Base-by-base conservation (phyloP, 2,888 invertebrate species). In the Cryptosula pallasiana region DNA sequence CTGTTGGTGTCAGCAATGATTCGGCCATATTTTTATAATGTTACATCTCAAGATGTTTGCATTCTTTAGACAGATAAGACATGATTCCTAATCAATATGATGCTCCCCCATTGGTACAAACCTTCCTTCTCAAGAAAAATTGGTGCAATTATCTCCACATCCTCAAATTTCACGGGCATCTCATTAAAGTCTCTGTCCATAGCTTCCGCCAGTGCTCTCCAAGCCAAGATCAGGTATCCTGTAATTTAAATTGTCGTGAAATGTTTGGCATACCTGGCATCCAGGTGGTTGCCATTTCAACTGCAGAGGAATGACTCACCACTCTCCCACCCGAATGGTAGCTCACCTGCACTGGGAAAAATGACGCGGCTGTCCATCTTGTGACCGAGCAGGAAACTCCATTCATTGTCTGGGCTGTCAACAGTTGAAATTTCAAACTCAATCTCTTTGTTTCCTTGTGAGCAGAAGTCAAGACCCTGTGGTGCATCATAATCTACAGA, bases 61-160 rank as follows among this genome's bases (percentile, higher is more conserved):
- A n/a, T n/a, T n/a, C n/a, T n/a, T n/a, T n/a, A n/a, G n/a, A n/a
- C n/a, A n/a, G n/a, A n/a, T n/a, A n/a, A n/a, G n/a, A n/a, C n/a
- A n/a, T n/a, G n/a, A n/a, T n/a, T n/a, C n/a, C n/a, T n/a, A n/a
- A n/a, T n/a, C n/a, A n/a, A n/a, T n/a, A n/a, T n/a, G n/a, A n/a
- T n/a, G n/a, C n/a, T n/a, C n/a, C n/a, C n/a, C n/a, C n/a, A n/a
- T n/a, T n/a, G n/a, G n/a, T n/a, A n/a, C n/a, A 9, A 5, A 69
- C 69, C 69, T 69, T 69, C 69, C 20, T 35, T 92, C 29, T 92
- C 92, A 85, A 98, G 88, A 77, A 96, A 93, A 2, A 97, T 98
- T 1, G 98, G 97, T 72, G 95, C 89, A 79, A 91, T 91, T 84
- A 99, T 94, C 78, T 92, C 91, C 0, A 98, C 89, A 85, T 98